Evolutionary conservation across 2,888 invertebrate species (phyloP), one percentile per base, ranked within the genome.

Genomic region (Melolontha melolontha): DNA sequence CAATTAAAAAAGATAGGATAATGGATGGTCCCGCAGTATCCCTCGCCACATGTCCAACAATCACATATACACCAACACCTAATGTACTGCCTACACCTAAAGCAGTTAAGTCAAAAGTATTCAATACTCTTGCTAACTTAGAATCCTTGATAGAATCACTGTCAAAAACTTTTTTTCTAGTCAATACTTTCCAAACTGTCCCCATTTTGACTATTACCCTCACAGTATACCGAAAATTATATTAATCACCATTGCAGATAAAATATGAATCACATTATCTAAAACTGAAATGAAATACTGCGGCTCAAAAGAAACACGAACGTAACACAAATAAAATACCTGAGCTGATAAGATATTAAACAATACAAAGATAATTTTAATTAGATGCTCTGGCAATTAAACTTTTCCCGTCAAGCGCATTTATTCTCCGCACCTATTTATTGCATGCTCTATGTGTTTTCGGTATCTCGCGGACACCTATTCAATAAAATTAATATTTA

Each of bases 11-110:
- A 2, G 94, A 94, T 17, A 97, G 78, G 27, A 94, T 86, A 0
- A 96, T 93, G 0, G 94, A 92, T 0, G 97, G 96, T 0, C 96
- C 96, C 0, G 95, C 93, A 59, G 88, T 88, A 66, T 88, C 87
- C 81, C 90, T 91, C 1, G 95, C 92, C 1, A 95, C 94, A 66
- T 92, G 89, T 0, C 95, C 95, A 16, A 93, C 94, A 63, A 97
- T 82, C 41, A 96, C 95, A 81, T 96, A 97, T 50, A 96, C 93
- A 0, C 96, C 96, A 8, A 96, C 93, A 0, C 96, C 96, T 12
- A 97, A 87, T 0, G 93, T 94, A 70, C 92, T 91, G 39, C 94
- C 94, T 17, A 94, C 90, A 0, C 91, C 96, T 49, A 96, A 82
- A 0, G 93, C 91, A 0, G 95, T 95, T 51, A 96, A 85, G 83